Percentiles rank a stretch among this genome's conserved stretches.
Evolutionary conservation across 2,888 invertebrate species (phyloP).

Genomic region (Drosophila pseudotalamancana): DNA sequence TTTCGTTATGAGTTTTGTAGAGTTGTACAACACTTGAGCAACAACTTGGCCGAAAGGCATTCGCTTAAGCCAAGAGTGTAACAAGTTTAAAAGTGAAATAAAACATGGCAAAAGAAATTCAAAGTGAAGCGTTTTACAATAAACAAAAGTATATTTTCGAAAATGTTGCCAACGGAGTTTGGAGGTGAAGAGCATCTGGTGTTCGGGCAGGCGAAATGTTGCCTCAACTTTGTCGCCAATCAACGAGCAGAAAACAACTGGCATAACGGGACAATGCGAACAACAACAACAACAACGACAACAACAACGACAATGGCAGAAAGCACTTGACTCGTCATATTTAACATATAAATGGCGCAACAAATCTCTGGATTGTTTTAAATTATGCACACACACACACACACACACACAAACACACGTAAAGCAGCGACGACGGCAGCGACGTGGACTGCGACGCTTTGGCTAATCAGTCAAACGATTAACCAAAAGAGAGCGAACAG

Average conservation of each 20-base stretch:
- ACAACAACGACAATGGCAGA: slow-evolving; percentile 45
- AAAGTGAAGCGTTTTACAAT: neutral
- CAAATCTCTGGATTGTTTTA: slow-evolving; percentile 76
- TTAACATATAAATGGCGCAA: slow-evolving; percentile 75
- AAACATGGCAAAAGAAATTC: neutral
- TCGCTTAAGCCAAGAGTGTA: neutral
- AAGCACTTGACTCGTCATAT: slow-evolving; percentile 80
- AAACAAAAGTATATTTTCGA: slow-evolving; percentile 1
- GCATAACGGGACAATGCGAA: slow-evolving; percentile 1
- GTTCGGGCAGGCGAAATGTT: neutral
- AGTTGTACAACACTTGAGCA: too few species aligned
- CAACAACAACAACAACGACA: slow-evolving; percentile 29
- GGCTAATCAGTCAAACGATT: slow-evolving; percentile 50
- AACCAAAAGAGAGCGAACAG: slow-evolving; percentile 1
- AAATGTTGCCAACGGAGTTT: slow-evolving; percentile 18
- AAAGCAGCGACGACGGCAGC: neutral
- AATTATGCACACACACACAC: slow-evolving; percentile 55
- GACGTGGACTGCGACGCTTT: slow-evolving; percentile 15
- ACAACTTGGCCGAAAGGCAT: neutral
- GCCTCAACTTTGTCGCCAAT: slow-evolving; percentile 14
- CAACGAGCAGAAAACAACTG: slow-evolving; percentile 7
- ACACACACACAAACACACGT: slow-evolving; percentile 6
- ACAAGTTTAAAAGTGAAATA: neutral
- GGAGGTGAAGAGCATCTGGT: neutral
- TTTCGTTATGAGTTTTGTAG: too few species aligned